Evolutionary conservation across 1,140 invertebrate species (phyloP), one percentile per base, ranked within the genome.

Genomic region (Lepidurus arcticus): DNA sequence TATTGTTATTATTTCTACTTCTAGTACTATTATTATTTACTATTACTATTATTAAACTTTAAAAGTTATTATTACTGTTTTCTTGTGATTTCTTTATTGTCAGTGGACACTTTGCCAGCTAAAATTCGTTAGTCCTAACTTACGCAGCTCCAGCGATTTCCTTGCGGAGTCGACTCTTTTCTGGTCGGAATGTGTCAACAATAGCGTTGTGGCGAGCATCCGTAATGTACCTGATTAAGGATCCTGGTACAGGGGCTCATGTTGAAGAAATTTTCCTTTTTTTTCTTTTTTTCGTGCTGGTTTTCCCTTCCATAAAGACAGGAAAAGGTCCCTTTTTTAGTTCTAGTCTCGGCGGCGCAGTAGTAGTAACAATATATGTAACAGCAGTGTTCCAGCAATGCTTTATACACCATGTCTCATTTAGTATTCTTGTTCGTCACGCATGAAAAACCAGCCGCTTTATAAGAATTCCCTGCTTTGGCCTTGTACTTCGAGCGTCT

Each of bases 361-460:
- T 16, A 21, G 53, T 65, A 16, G 53, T 34, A 34, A 34, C 53
- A 21, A 13, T 65, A 21, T 65, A 65, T 65, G 53, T 21, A 65
- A 21, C 34, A 65, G 53, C 21, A 7, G 13, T 16, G 53, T 65
- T 65, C n/a, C 53, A 65, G 53, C 53, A 65, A 65, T 65, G 21
- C 9, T 16, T 65, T 21, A 9, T 16, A 65, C 16, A 21, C 16
- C 16, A 21, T 65, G 21, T 65, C 53, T 21, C 21, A 21, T 65
- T 65, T 65, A 16, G 53, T 65, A 65, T 65, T 65, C 53, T 65
- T 65, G 21, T 65, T 21, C 53, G 53, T 65, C 53, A 65, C 21
- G 53, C 53, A 65, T 65, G 13, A 65, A 13, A 65, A 65, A 65
- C 53, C 34, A 34, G 34, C 34, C 34, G 34, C 34, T 34, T 34